phyloP scores from a whole-genome alignment of 2,797 vertebrate species.

The Danio albolineatus region DNA sequence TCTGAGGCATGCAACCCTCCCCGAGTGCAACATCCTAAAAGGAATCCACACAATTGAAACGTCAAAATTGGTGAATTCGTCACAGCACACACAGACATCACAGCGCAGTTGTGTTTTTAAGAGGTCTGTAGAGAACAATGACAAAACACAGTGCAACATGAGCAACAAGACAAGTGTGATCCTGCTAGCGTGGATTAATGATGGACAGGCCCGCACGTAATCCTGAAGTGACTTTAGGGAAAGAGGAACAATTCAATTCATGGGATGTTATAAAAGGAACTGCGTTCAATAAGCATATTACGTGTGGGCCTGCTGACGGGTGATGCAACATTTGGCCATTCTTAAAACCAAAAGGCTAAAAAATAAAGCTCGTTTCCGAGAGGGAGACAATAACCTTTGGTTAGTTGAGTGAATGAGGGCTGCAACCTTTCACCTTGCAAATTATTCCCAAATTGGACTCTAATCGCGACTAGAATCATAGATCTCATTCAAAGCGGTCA shows the following conservation, averaged over 20 bases:
- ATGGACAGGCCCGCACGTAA: constrained; percentile 24
- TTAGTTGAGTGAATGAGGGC: constrained; percentile 75
- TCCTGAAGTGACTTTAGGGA: neutral
- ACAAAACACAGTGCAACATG: constrained; percentile 34
- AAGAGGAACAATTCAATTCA: neutral
- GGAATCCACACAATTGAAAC: constrained; percentile 48
- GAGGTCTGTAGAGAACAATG: constrained; percentile 47
- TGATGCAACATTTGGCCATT: constrained; percentile 24
- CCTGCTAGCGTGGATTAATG: constrained; percentile 1
- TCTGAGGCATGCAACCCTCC: constrained; percentile 74
- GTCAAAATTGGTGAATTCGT: constrained; percentile 69
- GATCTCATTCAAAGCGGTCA: neutral
- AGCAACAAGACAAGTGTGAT: neutral
- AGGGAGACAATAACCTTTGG: constrained; percentile 71
- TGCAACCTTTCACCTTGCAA: constrained; percentile 68
- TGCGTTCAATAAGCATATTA: neutral
- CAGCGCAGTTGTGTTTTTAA: constrained; percentile 73
- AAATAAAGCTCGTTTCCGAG: constrained; percentile 67
- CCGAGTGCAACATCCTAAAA: constrained; percentile 41
- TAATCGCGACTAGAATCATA: neutral
- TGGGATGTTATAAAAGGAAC: neutral
- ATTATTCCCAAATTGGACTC: neutral
- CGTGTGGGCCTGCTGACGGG: constrained; percentile 32
- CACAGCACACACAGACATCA: constrained; percentile 69
- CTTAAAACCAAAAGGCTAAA: constrained; percentile 11